Conservation (phyloP, 2,888 invertebrate genomes). For the Terebella lapidaria region DNA sequence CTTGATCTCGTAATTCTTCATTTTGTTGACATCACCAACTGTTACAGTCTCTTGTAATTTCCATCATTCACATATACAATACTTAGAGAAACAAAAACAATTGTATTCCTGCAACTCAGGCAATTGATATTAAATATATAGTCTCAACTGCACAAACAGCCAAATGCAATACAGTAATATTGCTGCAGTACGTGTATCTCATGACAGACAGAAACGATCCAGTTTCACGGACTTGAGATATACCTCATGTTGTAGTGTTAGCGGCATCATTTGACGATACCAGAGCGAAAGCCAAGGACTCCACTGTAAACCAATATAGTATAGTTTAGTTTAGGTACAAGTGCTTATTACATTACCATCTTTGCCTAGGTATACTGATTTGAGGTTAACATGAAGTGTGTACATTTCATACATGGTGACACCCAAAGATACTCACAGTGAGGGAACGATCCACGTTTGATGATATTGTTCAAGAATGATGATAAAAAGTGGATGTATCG, state of each 20-base stretch:
- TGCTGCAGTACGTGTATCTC: too few relatives aligned
- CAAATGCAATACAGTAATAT: too few relatives aligned
- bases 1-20: too few relatives aligned
- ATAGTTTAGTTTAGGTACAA: neutral
- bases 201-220: too few relatives aligned
- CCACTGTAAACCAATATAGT: slow-evolving; percentile 32
- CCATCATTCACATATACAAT: too few relatives aligned
- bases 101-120: too few relatives aligned
- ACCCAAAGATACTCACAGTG: slow-evolving; percentile 39
- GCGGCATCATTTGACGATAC: slow-evolving; percentile 47
- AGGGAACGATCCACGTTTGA: slow-evolving; percentile 48
- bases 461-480: slow-evolving; percentile 44
- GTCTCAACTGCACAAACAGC: too few relatives aligned
- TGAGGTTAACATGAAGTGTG: neutral
- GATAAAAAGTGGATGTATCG: slow-evolving; percentile 46
- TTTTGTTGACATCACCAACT: too few relatives aligned
- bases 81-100: too few relatives aligned
- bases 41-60: too few relatives aligned
- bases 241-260: neutral
- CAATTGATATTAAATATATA: too few relatives aligned
- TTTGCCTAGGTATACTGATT: neutral
- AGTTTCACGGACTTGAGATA: too few relatives aligned
- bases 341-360: neutral
- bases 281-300: slow-evolving; percentile 43
- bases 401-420: neutral